phyloP scores from a whole-genome alignment of 2,797 vertebrate species.

The Nyctibius grandis region DNA sequence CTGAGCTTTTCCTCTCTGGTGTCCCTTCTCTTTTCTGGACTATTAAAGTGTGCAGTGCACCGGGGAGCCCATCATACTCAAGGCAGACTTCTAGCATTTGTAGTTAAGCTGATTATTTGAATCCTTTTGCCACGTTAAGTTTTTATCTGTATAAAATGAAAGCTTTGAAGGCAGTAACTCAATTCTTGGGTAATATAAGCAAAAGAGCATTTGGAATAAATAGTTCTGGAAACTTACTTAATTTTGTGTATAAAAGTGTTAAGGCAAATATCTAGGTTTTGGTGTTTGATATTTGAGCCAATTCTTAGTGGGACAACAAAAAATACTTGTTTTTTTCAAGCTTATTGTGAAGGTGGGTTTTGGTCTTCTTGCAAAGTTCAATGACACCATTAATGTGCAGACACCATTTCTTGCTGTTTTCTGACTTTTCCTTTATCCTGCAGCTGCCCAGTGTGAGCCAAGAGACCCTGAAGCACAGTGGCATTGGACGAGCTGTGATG shows the following conservation, averaged over 20 bases:
- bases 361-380: neutral
- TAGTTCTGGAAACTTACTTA: neutral
- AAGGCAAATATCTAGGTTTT: neutral
- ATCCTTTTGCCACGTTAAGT: neutral
- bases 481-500: conserved; percentile 96
- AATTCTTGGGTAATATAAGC: neutral
- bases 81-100: neutral
- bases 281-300: neutral
- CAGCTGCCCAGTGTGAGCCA: conserved; percentile 96
- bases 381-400: neutral
- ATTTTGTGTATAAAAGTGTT: neutral
- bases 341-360: neutral
- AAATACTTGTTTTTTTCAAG: neutral
- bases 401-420: neutral
- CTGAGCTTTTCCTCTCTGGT: neutral
- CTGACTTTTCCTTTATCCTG: conserved; percentile 4
- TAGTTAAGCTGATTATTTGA: neutral
- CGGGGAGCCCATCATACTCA: neutral
- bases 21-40: neutral
- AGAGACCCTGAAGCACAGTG: conserved; percentile 97
- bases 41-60: neutral
- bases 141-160: neutral
- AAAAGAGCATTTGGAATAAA: neutral
- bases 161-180: neutral
- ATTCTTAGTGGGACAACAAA: neutral